Evolutionary conservation across 2,797 vertebrate species (phyloP).

Genomic region (Melanotaenia trifasciata): DNA sequence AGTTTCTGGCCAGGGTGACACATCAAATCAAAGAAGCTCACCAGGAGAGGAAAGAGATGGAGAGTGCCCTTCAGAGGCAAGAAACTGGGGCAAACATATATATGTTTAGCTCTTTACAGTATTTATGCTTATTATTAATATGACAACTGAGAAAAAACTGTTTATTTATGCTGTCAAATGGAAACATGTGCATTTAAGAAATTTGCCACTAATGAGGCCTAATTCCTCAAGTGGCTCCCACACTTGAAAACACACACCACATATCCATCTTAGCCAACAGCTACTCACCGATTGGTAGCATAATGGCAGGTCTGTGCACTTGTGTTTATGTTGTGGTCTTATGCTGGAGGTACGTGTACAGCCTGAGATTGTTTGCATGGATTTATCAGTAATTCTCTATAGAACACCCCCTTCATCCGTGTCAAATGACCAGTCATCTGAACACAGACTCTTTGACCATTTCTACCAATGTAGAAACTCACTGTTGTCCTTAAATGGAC

Average conservation of each 20-base stretch:
- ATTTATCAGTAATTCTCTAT: slow-evolving; percentile 67
- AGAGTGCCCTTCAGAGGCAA: slow-evolving; percentile 88
- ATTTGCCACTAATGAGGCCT: neutral
- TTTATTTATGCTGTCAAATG: neutral
- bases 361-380: slow-evolving; percentile 33
- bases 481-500: neutral
- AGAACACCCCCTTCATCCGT: slow-evolving; percentile 58
- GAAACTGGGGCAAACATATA: neutral
- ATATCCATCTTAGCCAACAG: neutral
- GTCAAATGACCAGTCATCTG: slow-evolving; percentile 72
- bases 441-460: slow-evolving; percentile 3
- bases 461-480: slow-evolving; percentile 15
- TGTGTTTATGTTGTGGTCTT: slow-evolving; percentile 25
- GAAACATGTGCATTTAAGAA: neutral
- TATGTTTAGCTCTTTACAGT: neutral
- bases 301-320: slow-evolving; percentile 16
- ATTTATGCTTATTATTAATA: neutral
- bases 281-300: neutral
- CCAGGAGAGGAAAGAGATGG: slow-evolving; percentile 90
- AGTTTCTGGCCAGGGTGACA: slow-evolving; percentile 89
- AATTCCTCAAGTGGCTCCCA: neutral
- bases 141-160: neutral
- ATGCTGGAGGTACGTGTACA: neutral
- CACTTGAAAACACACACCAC: neutral
- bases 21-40: slow-evolving; percentile 90